Evolutionary conservation across 2,113 vertebrate species (phyloP), one percentile per base, ranked within the genome.

Genomic region (Spheniscus mendiculus): DNA sequence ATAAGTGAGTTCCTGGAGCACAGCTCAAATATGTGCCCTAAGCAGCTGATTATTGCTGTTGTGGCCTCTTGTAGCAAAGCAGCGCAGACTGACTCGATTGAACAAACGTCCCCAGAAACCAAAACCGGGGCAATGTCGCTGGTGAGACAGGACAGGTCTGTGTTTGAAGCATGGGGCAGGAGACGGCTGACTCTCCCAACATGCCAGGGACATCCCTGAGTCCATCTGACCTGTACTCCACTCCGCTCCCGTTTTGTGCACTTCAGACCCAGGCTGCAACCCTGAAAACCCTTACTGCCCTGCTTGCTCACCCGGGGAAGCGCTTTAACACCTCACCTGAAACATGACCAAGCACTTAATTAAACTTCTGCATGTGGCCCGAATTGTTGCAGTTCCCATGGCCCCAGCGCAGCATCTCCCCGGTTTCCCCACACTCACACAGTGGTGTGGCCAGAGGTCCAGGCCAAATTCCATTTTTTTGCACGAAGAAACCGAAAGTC

Each of bases 341-440:
- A 66, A 34, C 17, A 55, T 13, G 38, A 27, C 30, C 56, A 2
- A 17, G 8, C 30, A 10, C 62, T 53, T 59, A 47, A 40, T 52
- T 58, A 42, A 50, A 18, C 44, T 59, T 36, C 62, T 67, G 42
- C 15, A 5, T 7, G 2, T 3, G 2, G 18, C 80, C 36, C 11
- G 9, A 0, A 52, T 4, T 11, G 23, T 0, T 67, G 34, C 58
- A 32, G 27, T 13, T 59, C 67, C 71, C 63, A 1, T 5, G 26
- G 34, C 49, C 66, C 67, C 77, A 52, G 69, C 34, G 23, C 5
- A 1, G 38, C 62, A 67, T 50, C 34, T 42, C 70, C 27, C 17
- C 2, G 0, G 32, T n/a, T 61, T 49, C 47, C 27, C 58, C 52
- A 21, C 61, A 4, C 18, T 61, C 47, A 20, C 2, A 0, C 26